Evolutionary conservation across 2,797 vertebrate genomes (phyloP), one percentile per base, ranked within the genome.

Genomic region (Netta rufina): DNA sequence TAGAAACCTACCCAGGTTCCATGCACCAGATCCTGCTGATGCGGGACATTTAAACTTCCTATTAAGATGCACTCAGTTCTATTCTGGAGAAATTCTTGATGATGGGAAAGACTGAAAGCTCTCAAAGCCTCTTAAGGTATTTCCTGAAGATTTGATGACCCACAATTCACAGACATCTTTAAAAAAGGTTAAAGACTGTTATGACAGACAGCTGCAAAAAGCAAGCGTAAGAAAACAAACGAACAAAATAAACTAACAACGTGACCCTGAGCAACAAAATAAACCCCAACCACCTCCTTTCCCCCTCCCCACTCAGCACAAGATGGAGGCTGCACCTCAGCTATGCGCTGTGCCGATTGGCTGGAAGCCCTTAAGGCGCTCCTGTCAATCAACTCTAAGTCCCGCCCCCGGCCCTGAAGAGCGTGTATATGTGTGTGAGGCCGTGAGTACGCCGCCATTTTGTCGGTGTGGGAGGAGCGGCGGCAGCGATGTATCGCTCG

Each of bases 401-500:
- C 14, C 21, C 27, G 28, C 30, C 76, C 21, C 49, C 13, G 24
- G 22, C 13, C 47, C 47, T 22, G 47, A 51, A 14, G 8, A 25
- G 25, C 74, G 32, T 8, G 65, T 9, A 57, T 0, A 10, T 0
- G 17, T 2, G 0, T 0, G 1, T 0, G 2, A 51, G 49, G 49
- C 24, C 3, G 24, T 2, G 13, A 3, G 1, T 0, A 16, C 3
- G 67, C 22, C 41, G 84, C 95, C 95, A 96, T 96, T 43, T 94
- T 89, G 56, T 2, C 6, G 1, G 19, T 1, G 15, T 0, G 9
- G 4, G 11, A 17, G 0, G 8, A 5, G 43, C 0, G 9, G 16
- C 0, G 8, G 20, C 0, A 0, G 16, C 1, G 3, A 1, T 0
- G 3, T 7, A 8, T 4, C 5, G 2, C 3, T 5, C 1, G 32